Base-by-base conservation (phyloP, 1,140 invertebrate genomes). In the Bradysia coprophila region DNA sequence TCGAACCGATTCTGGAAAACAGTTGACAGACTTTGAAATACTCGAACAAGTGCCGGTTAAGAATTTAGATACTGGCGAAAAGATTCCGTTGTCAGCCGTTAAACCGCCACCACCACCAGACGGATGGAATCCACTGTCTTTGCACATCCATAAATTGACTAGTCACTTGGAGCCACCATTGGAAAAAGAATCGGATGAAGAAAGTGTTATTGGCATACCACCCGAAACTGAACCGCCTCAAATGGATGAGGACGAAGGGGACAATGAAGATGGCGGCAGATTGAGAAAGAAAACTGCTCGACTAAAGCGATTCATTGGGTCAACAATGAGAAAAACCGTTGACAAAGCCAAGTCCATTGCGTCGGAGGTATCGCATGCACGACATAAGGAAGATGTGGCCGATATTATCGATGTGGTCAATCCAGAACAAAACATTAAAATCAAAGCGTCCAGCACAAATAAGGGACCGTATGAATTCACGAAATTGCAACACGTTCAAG, bases 381-480 rank as follows among this genome's bases (percentile, higher is more conserved):
- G 83, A 1, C 84, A 88, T 52, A 84, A 82, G 51, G 85, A 89
- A 50, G 85, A 89, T 52, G 76, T 81, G 4, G 76, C 82, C 33
- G 80, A 87, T 53, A 83, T 88, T 31, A 73, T 78, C 15, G 87
- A 92, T 52, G 85, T 89, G 46, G 83, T 83, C 38, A 69, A 73
- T 22, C 82, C 82, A 2, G 87, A 90, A 50, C 79, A 83, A 45
- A 80, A 78, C 47, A 87, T 89, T 44, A 92, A 93, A 66, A 68
- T 94, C 19, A 94, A 94, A 64, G 88, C 88, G 0, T 88, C 87
- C 0, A 89, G 86, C 48, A 90, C 84, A 44, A 88, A 96, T 57
- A 96, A 96, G 63, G 92, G 92, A 2, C 92, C 91, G 0, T 92
- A 90, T 57, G 91, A 97, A 54, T 96, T 95, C 62, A 85, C 57